Evolutionary conservation across 2,797 vertebrate species (phyloP).

Genomic region (Eulemur rubriventer): DNA sequence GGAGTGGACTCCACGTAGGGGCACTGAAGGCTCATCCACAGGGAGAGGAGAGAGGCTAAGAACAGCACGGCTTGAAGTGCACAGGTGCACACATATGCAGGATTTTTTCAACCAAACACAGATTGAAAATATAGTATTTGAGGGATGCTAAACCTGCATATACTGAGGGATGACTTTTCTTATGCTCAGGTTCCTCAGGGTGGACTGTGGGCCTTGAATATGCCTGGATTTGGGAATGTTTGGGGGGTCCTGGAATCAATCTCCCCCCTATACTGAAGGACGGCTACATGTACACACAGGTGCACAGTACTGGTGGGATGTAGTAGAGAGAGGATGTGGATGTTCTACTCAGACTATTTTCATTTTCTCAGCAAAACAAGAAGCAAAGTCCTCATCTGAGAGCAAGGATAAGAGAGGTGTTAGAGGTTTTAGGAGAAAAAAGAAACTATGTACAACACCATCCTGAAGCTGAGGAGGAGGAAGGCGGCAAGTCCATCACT

Average conservation of each 20-base stretch:
- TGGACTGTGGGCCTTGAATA: background rate
- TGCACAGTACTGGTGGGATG: background rate
- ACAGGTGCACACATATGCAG: background rate
- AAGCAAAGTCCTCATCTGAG: background rate
- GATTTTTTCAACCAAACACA: background rate
- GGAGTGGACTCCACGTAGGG: too few relatives aligned
- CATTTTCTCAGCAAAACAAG: background rate
- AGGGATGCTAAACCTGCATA: background rate
- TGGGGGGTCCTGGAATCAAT: background rate
- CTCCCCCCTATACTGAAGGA: background rate
- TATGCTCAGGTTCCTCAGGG: background rate
- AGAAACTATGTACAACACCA: constrained; percentile 91
- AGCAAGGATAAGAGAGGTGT: background rate
- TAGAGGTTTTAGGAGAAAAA: background rate
- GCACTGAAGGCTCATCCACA: background rate
- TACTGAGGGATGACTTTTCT: background rate
- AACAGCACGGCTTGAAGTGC: background rate
- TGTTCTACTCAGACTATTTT: background rate
- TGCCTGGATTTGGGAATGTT: background rate
- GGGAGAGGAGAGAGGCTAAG: background rate
- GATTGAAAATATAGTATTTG: background rate
- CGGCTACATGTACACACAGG: background rate
- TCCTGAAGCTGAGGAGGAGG: constrained; percentile 96
- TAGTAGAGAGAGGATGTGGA: background rate
- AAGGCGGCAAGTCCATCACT: constrained; percentile 91